A percentile compares a stretch with the other conserved stretches of the same genome.
phyloP scores from a whole-genome alignment of 2,797 vertebrate genomes.

The Acanthurus tractus region DNA sequence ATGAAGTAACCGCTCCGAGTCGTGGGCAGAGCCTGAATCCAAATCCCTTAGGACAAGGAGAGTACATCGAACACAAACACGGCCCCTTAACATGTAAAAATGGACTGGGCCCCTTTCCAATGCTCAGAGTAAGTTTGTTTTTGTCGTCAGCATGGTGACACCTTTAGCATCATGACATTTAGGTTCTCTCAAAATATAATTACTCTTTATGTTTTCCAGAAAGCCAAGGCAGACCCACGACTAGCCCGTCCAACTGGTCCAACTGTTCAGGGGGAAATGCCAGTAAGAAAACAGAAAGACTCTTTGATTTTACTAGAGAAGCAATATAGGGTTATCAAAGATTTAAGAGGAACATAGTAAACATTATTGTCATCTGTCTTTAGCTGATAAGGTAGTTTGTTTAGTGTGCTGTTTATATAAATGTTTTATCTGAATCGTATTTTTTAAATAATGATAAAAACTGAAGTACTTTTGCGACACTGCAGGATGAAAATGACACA shows the following conservation, averaged over 20 bases:
- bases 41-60: slow-evolving; percentile 77
- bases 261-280: not conserved
- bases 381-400: not conserved
- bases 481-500: slow-evolving; percentile 70
- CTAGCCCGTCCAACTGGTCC: slow-evolving; percentile 35
- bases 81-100: slow-evolving; percentile 77
- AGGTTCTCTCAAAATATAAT: not conserved
- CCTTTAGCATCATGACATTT: not conserved
- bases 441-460: not conserved
- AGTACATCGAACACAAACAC: slow-evolving; percentile 85
- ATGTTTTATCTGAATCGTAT: too few relatives aligned
- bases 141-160: not conserved
- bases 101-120: slow-evolving; percentile 78
- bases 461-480: slow-evolving; percentile 7
- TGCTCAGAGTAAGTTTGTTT: slow-evolving; percentile 83
- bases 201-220: slow-evolving; percentile 77
- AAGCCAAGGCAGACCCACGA: slow-evolving; percentile 82
- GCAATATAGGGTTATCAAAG: not conserved
- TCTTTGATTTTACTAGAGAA: slow-evolving; percentile 6
- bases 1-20: slow-evolving; percentile 71
- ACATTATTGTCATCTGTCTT: not conserved
- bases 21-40: slow-evolving; percentile 79
- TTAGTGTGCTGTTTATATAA: not conserved
- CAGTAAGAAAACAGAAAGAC: slow-evolving; percentile 60
- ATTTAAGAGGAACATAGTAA: not conserved